Base-by-base conservation (phyloP, 2,113 vertebrate genomes). In the Hemicordylus capensis region DNA sequence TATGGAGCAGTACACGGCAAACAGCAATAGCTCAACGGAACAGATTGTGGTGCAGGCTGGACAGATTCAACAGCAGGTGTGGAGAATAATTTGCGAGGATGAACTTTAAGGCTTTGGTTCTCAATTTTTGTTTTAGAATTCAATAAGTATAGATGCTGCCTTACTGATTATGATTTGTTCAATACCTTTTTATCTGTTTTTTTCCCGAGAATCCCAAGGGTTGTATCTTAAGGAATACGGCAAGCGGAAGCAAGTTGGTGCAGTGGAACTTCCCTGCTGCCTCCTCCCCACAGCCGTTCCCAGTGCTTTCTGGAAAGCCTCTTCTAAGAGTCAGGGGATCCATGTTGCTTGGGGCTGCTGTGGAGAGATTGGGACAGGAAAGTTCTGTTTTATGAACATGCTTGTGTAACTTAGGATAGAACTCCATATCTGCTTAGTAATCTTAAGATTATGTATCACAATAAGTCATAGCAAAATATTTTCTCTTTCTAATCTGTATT, bases 11-110 rank as follows among this genome's bases (percentile, higher is more conserved):
- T 99, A 99, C 91, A 97, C 98, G 7, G 93, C 98, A 84, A 98
- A 97, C 89, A 98, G 97, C 87, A 98, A 96, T 84, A 97, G 96
- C 37, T 98, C 97, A 26, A 98, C 98, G 0, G 99, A 99, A 95
- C 98, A 99, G 95, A 99, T 99, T 28, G 98, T 99, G 63, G 99
- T 99, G 81, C 99, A 99, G 95, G 96, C 98, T 74, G 99, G 99
- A 63, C 98, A 99, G 93, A 98, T 99, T 91, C 98, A 99, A 89
- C 98, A 98, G 93, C 98, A 99, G 98, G 99, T 99, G 94, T 72
- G 96, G 72, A 15, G 2, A 14, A 46, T 0, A 84, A 2, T 15
- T 76, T 74, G 14, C 6, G 0, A 0, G 4, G 42, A n/a, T 26
- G n/a, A 69, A 59, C 54, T 26, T 39, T 61, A 72, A 0, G 0